phyloP scores from a whole-genome alignment of 2,888 invertebrate genomes.

The Gandaritis pyraliata region DNA sequence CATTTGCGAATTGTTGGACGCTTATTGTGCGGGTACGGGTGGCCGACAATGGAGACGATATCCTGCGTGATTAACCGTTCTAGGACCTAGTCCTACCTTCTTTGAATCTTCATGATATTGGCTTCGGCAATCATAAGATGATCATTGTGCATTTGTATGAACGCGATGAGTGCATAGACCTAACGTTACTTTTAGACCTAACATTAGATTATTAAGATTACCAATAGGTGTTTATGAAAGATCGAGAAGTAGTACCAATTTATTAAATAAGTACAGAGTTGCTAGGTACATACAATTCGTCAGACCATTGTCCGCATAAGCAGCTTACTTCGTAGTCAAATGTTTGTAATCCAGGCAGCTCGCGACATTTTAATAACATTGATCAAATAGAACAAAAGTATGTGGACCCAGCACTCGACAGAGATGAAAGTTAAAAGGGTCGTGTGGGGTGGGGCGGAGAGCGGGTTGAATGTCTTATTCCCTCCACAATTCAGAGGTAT shows the following conservation, averaged over 20 bases:
- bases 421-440: conserved; percentile 85
- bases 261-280: background rate
- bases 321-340: conserved; percentile 74
- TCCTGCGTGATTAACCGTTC: conserved; percentile 15
- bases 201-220: too few relatives aligned
- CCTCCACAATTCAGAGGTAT: conserved; percentile 85
- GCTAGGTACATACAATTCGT: conserved; percentile 13
- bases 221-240: background rate
- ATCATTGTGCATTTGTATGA: background rate
- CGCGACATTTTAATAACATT: conserved; percentile 85
- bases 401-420: conserved; percentile 84
- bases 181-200: too few relatives aligned
- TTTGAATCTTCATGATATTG: conserved; percentile 8
- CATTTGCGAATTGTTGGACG: conserved; percentile 53
- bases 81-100: conserved; percentile 13
- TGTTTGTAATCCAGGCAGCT: conserved; percentile 78
- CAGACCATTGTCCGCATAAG: conserved; percentile 48
- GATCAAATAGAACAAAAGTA: conserved; percentile 85
- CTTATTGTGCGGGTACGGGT: conserved; percentile 42
- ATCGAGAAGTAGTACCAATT: background rate
- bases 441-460: conserved; percentile 69
- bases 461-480: conserved; percentile 84
- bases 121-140: background rate
- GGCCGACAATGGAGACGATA: conserved; percentile 19
- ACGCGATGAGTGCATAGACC: background rate